A percentile compares a stretch with the other conserved stretches of the same genome.
phyloP scores from a whole-genome alignment of 2,888 invertebrate species.

The Synanthedon myopaeformis region DNA sequence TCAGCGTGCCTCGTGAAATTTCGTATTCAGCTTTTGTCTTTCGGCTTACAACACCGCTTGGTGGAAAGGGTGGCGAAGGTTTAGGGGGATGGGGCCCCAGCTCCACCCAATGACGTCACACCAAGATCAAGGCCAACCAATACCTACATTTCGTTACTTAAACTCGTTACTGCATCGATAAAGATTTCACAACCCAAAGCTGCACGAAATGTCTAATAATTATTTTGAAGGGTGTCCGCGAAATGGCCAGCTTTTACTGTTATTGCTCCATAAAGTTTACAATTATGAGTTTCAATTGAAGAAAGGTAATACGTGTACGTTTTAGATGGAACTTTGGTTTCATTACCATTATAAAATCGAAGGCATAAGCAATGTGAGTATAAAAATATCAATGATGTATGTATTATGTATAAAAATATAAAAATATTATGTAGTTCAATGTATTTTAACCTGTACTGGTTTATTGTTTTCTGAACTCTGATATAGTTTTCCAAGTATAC shows the following conservation, averaged over 20 bases:
- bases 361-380: no score
- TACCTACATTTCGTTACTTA: neutral
- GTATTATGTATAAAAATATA: no score
- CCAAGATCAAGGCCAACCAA: conserved; percentile 5
- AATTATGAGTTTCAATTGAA: neutral
- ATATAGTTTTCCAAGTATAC: no score
- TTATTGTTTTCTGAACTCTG: no score
- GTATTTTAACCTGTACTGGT: no score
- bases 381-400: no score
- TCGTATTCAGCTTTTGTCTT: conserved; percentile 3
- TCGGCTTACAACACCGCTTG: neutral
- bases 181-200: neutral
- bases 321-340: no score
- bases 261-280: neutral
- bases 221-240: neutral
- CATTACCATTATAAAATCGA: no score
- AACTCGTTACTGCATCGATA: neutral
- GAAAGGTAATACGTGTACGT: neutral
- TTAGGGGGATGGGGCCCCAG: neutral
- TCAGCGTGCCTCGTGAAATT: conserved; percentile 1
- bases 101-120: conserved; percentile 2
- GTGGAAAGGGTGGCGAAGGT: conserved; percentile 1
- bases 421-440: no score
- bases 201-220: conserved; percentile 1
- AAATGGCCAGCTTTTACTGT: conserved; percentile 1